These are phyloP conservation scores for Heteronetta atricapilla DNA, from an alignment of 2,113 vertebrate genomes.

Conservation along the genomic window DNA sequence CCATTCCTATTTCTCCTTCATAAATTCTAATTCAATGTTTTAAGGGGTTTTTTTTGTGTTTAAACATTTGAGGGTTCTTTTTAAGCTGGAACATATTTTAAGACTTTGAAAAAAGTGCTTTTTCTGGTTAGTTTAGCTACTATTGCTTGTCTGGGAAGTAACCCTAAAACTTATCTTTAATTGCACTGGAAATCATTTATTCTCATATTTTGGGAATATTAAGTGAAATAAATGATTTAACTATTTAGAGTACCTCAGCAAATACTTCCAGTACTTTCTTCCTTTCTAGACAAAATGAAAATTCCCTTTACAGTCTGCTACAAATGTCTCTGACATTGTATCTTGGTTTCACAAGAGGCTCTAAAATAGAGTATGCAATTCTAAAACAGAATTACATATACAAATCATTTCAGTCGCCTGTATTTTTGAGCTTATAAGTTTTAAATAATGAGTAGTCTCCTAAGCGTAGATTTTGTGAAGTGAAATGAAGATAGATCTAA, in stretches of 20 bases:
- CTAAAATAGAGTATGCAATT: not conserved
- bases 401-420: not conserved
- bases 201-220: not conserved
- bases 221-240: not conserved
- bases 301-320: not conserved
- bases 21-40: constrained; percentile 63
- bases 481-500: not conserved
- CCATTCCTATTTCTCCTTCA: constrained; percentile 53
- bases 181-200: not conserved
- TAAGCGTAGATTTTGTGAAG: not conserved
- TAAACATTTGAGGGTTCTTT: constrained; percentile 46
- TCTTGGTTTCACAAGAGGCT: not conserved
- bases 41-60: constrained; percentile 52
- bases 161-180: not conserved
- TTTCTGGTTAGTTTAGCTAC: constrained; percentile 41
- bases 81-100: constrained; percentile 38
- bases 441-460: not conserved
- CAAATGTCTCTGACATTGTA: not conserved
- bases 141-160: not conserved
- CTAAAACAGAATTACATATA: not conserved
- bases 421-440: constrained; percentile 3
- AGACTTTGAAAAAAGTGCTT: constrained; percentile 61
- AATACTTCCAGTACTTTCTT: not conserved
- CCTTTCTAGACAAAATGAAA: not conserved
- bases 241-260: not conserved